Percentiles rank a stretch among this genome's conserved stretches.
Conservation (phyloP, 2,888 invertebrate genomes). For the Philereme vetulata region DNA sequence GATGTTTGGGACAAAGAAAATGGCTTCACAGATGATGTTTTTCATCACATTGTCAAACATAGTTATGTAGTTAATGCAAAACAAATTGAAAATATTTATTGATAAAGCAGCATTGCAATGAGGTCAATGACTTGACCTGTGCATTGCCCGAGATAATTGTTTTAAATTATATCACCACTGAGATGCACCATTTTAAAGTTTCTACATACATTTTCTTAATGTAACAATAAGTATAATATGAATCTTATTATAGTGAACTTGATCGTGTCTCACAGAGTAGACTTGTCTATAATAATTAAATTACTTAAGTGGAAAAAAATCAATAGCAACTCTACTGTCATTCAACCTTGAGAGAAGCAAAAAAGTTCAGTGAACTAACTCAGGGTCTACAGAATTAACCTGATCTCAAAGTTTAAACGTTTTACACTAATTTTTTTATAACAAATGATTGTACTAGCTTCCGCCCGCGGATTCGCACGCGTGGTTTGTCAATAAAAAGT, state of each 20-base stretch:
- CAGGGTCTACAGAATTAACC: not conserved
- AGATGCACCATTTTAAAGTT: slow-evolving; percentile 26
- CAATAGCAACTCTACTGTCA: slow-evolving; percentile 23
- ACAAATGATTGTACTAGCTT: too few relatives aligned
- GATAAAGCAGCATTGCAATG: slow-evolving; percentile 13
- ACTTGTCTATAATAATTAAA: slow-evolving; percentile 30
- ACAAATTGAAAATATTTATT: slow-evolving; percentile 9
- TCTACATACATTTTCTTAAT: too few relatives aligned
- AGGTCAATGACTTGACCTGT: slow-evolving; percentile 47
- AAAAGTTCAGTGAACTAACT: slow-evolving; percentile 35
- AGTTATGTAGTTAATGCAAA: not conserved
- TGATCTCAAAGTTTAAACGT: not conserved
- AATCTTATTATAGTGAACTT: too few relatives aligned
- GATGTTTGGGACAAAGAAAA: slow-evolving; percentile 2
- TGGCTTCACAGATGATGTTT: not conserved
- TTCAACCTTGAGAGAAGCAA: slow-evolving; percentile 33
- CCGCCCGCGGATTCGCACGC: too few relatives aligned
- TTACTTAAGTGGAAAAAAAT: slow-evolving; percentile 36
- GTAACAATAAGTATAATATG: too few relatives aligned
- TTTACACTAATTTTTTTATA: too few relatives aligned
- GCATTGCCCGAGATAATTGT: too few relatives aligned
- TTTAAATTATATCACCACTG: slow-evolving; percentile 2
- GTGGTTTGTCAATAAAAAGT: too few relatives aligned
- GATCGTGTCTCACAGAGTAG: not conserved
- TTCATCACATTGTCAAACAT: not conserved